Evolutionary conservation across 2,888 invertebrate genomes (phyloP).

Genomic region (Zygogramma bicolorata): DNA sequence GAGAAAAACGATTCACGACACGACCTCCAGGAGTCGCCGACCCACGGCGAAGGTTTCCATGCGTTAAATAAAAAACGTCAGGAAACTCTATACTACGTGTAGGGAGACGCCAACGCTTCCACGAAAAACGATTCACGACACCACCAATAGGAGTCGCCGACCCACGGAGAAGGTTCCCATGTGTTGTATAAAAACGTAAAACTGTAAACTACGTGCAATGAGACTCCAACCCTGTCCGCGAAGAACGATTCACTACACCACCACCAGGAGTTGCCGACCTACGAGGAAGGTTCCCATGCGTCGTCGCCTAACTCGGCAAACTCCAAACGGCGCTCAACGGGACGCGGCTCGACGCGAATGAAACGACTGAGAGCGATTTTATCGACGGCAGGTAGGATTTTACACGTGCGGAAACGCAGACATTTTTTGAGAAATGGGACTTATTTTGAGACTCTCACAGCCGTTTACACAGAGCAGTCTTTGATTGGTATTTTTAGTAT

Average conservation of each 20-base stretch:
- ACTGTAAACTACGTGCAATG: too few species aligned
- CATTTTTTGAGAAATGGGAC: background rate
- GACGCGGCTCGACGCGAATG: background rate
- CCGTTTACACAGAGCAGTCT: too few species aligned
- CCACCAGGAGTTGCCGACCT: background rate
- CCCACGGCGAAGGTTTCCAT: background rate
- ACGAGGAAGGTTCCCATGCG: background rate
- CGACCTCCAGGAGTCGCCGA: background rate
- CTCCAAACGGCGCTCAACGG: too few species aligned
- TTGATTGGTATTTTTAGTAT: too few species aligned
- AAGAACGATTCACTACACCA: background rate
- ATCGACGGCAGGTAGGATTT: background rate
- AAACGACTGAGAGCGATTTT: background rate
- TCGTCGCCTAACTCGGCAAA: too few species aligned
- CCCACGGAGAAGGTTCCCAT: background rate
- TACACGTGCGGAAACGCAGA: too few species aligned
- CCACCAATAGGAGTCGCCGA: background rate
- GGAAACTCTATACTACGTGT: too few species aligned
- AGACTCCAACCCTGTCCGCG: slow-evolving; percentile 25
- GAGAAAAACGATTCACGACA: slow-evolving; percentile 5
- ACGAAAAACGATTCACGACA: slow-evolving; percentile 3
- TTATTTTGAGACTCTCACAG: too few species aligned
- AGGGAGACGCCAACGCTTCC: slow-evolving; percentile 26
- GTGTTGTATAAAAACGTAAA: too few species aligned
- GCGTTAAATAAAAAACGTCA: too few species aligned